These are phyloP conservation scores for Caenorhabditis remanei DNA, from an alignment of 1,140 invertebrate species.

Conservation along the genomic window DNA sequence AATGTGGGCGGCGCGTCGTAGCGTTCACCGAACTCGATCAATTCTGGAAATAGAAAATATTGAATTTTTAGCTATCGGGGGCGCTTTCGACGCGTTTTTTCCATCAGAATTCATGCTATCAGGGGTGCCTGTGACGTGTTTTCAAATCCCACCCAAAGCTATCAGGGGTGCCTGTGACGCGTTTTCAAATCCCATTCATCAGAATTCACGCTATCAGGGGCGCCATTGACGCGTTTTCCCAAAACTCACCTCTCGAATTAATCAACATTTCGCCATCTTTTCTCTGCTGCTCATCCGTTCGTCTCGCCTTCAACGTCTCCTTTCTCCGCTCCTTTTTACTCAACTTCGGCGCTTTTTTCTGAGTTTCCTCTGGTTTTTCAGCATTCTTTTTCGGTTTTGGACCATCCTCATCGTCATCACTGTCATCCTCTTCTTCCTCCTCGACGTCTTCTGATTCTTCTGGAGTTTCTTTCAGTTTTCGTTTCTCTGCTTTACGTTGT, in stretches of 20 bases:
- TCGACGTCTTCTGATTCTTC: background rate
- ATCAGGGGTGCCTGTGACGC: too few relatives aligned
- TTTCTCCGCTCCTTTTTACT: conserved; percentile 36
- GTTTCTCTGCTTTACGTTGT: conserved; percentile 3
- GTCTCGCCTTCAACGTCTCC: conserved; percentile 30
- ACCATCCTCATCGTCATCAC: conserved; percentile 9
- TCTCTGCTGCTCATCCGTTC: conserved; percentile 28
- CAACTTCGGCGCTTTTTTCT: background rate
- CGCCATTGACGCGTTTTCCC: too few relatives aligned
- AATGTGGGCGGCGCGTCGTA: conserved; percentile 57
- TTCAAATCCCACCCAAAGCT: too few relatives aligned
- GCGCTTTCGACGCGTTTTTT: too few relatives aligned
- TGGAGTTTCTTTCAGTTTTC: conserved; percentile 2
- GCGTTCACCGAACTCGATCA: conserved; percentile 58
- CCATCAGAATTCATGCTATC: too few relatives aligned
- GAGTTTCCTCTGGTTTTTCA: background rate
- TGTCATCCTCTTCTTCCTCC: background rate
- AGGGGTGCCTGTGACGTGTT: too few relatives aligned
- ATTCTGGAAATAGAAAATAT: conserved; percentile 40
- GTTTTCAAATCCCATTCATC: too few relatives aligned
- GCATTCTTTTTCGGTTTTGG: background rate
- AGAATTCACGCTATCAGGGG: too few relatives aligned
- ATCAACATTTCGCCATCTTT: background rate
- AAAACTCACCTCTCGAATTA: conserved; percentile 11
- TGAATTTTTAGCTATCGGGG: background rate